Evolutionary conservation across 2,113 vertebrate genomes (phyloP), one percentile per base, ranked within the genome.

Genomic region (Serilophus lunatus): DNA sequence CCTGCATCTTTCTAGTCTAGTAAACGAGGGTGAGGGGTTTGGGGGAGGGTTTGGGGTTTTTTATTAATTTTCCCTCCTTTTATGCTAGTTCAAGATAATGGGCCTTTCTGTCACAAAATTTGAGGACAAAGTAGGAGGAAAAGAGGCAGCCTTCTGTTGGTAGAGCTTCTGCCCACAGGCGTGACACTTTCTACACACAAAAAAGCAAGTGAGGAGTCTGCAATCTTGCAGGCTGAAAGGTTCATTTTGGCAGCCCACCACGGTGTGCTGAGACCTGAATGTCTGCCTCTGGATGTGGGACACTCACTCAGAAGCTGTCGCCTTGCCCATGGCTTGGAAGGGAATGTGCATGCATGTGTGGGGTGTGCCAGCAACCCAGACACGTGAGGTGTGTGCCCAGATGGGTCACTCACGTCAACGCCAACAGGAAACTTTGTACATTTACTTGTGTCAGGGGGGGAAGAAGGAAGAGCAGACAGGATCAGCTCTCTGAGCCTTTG

Each of bases 321-420:
- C 23, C 40, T 74, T 82, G 60, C 29, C 49, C 2, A 2, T 35
- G 54, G 29, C 65, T 86, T 40, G 31, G 60, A 54, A 75, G 56
- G 50, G 63, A 80, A 71, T 0, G 13, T 10, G 31, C 14, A 5
- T 9, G 5, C 13, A 3, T 0, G 2, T 7, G n/a, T 29, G n/a
- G n/a, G 45, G 12, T 20, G 36, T 18, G 31, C 31, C 50, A 83
- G 40, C 45, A 89, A n/a, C 29, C 33, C 40, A 60, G 12, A 33
- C 1, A 0, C 1, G 0, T 24, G 29, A 51, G 33, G 29, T 57
- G 19, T 57, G 19, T 44, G 50, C 63, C 18, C 77, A 56, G 13
- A 31, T 50, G 47, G 44, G 49, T 45, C 70, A 45, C 2, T 0
- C 35, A 13, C 1, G 2, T 13, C 1, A 3, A 20, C 15, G 24